Base-by-base conservation (phyloP, 2,888 invertebrate species). In the Drosophila tripunctata region DNA sequence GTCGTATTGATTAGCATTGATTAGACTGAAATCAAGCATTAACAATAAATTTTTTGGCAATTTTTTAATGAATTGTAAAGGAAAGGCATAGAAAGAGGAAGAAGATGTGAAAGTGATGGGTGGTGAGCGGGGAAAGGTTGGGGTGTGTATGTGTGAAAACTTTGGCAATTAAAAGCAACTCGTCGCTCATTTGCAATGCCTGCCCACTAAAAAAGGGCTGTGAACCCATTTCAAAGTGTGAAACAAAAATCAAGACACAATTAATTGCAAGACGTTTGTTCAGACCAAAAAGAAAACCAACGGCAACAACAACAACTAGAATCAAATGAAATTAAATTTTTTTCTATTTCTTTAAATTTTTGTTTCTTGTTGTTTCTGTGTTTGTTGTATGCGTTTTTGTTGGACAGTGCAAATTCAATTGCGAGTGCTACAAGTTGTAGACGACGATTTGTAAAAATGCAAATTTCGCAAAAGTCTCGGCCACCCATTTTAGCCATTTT, bases 181-280 rank as follows among this genome's bases (percentile, higher is more conserved):
- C 70, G 74, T 69, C 74, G 66, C 69, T 60, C 62, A 74, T 74
- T 74, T 69, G 69, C 69, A 68, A 68, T 51, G 73, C 68, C 54
- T 47, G 48, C 50, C 56, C 64, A 47, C 51, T 17, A 52, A 61
- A 40, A 51, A 65, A 55, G 52, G 62, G 10, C 52, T 58, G 45
- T 47, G 62, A 77, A 73, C 74, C 76, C 77, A 70, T 73, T 74
- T 76, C 67, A 71, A 75, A 80, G 79, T 75, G 78, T 75, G 75
- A 70, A 78, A 75, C 78, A 75, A 75, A 83, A 84, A 84, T 81
- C 84, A 76, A 72, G 76, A 69, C 78, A 78, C 82, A 81, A 81
- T 81, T 81, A 81, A 81, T 81, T 84, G 81, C 81, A 73, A 67
- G 81, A 78, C 81, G 75, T 83, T 81, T 81, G 81, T 71, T 47